Conservation (phyloP, 1,140 invertebrate species). For the Drosophila mojavensis region DNA sequence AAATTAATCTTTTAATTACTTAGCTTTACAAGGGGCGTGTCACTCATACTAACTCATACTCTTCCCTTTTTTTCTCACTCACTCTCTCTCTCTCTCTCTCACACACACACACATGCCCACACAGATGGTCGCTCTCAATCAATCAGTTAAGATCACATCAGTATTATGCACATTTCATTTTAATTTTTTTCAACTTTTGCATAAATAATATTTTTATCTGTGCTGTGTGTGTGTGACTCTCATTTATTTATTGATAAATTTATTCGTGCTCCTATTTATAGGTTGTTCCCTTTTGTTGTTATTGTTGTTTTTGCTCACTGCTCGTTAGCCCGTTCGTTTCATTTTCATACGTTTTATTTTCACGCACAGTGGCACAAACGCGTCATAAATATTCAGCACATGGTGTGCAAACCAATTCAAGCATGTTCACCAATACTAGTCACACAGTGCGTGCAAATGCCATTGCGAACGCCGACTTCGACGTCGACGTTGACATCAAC, state of each 20-base stretch:
- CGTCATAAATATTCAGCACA: neutral
- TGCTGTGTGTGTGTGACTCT: constrained; percentile 1
- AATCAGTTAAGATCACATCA: constrained; percentile 31
- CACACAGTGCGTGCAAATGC: constrained; percentile 70
- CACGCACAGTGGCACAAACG: constrained; percentile 54
- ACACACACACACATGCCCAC: neutral
- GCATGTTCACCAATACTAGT: constrained; percentile 8
- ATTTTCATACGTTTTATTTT: constrained; percentile 64
- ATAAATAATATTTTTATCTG: constrained; percentile 56
- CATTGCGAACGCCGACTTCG: constrained; percentile 28
- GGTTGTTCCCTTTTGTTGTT: constrained; percentile 59
- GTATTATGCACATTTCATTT: constrained; percentile 33
- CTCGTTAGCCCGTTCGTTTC: constrained; percentile 57
- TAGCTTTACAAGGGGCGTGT: constrained; percentile 2
- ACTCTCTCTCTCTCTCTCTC: no score
- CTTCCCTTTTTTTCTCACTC: no score
- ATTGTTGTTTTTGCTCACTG: constrained; percentile 33
- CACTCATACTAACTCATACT: neutral
- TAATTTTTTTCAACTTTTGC: constrained; percentile 33
- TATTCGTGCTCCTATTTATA: constrained; percentile 67
- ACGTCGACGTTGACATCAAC: constrained; percentile 41
- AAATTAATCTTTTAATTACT: neutral
- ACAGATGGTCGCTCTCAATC: constrained; percentile 19
- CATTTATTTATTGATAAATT: constrained; percentile 64
- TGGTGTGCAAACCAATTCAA: neutral